These are phyloP conservation scores for Ammospiza nelsoni DNA, from an alignment of 2,113 vertebrate genomes.

Conservation along the genomic window DNA sequence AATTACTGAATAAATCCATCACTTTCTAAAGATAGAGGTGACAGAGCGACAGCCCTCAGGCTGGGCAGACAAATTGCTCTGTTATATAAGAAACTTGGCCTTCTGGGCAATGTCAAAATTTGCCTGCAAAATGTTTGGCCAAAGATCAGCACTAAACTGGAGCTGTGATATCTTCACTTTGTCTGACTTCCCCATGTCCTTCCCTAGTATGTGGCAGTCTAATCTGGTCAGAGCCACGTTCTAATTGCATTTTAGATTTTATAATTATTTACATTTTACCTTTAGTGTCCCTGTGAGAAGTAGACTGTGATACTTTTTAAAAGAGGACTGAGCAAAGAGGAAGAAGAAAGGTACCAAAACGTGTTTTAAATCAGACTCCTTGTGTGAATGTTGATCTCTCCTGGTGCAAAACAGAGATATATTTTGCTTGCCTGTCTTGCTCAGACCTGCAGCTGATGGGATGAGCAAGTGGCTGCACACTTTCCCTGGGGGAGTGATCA, in stretches of 20 bases:
- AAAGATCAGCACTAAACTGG: neutral
- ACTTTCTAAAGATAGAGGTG: constrained; percentile 53
- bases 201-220: neutral
- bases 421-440: accelerated
- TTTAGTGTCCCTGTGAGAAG: neutral
- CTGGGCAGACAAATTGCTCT: neutral
- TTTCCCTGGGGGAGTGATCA: neutral
- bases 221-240: neutral
- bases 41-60: neutral
- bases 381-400: neutral
- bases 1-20: constrained; percentile 13
- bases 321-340: neutral
- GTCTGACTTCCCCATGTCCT: constrained; percentile 11
- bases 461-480: neutral
- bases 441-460: neutral
- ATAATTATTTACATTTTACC: neutral
- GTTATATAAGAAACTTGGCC: constrained; percentile 44
- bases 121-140: constrained; percentile 65
- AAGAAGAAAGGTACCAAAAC: neutral
- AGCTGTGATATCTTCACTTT: constrained; percentile 20
- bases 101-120: constrained; percentile 53
- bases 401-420: neutral
- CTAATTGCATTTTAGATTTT: neutral
- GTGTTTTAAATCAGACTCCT: neutral
- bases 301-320: neutral